phyloP scores from a whole-genome alignment of 2,888 invertebrate genomes.

The Omphaloscelis lunosa region DNA sequence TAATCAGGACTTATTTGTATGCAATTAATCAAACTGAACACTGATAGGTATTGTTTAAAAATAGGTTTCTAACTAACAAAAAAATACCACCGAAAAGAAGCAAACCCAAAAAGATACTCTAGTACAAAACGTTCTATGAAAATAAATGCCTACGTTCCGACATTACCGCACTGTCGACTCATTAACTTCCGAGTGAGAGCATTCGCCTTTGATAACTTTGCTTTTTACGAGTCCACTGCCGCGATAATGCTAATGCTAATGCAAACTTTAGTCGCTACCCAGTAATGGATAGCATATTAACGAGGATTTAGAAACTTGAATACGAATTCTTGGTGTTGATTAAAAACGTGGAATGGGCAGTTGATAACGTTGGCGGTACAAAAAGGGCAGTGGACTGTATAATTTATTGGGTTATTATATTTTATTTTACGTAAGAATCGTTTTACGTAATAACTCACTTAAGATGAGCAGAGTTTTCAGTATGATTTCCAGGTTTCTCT shows the following conservation, averaged over 20 bases:
- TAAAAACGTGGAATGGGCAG: slow-evolving; percentile 55
- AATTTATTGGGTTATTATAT: slow-evolving; percentile 50
- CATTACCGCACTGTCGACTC: slow-evolving; percentile 83
- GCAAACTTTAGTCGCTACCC: slow-evolving; percentile 62
- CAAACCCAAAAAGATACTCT: slow-evolving; percentile 22
- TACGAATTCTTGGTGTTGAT: slow-evolving; percentile 58
- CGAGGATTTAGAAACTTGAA: slow-evolving; percentile 62
- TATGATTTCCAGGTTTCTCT: not conserved
- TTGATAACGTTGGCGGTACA: slow-evolving; percentile 50
- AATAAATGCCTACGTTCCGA: slow-evolving; percentile 69
- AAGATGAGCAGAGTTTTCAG: slow-evolving; percentile 24
- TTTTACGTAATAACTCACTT: slow-evolving; percentile 31
- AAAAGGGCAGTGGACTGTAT: slow-evolving; percentile 40
- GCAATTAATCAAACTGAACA: not conserved
- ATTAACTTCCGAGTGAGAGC: slow-evolving; percentile 84
- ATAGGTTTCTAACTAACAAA: not conserved
- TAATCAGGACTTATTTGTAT: not conserved
- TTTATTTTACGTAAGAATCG: slow-evolving; percentile 38
- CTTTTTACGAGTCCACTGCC: slow-evolving; percentile 78
- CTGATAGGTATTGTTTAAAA: not conserved
- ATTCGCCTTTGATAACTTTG: slow-evolving; percentile 82
- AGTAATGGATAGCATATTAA: slow-evolving; percentile 67
- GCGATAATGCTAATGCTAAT: slow-evolving; percentile 73
- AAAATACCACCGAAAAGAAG: slow-evolving; percentile 11
- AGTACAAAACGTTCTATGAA: slow-evolving; percentile 51